Base-by-base conservation (phyloP, 2,888 invertebrate species). In the Diaperis boleti region DNA sequence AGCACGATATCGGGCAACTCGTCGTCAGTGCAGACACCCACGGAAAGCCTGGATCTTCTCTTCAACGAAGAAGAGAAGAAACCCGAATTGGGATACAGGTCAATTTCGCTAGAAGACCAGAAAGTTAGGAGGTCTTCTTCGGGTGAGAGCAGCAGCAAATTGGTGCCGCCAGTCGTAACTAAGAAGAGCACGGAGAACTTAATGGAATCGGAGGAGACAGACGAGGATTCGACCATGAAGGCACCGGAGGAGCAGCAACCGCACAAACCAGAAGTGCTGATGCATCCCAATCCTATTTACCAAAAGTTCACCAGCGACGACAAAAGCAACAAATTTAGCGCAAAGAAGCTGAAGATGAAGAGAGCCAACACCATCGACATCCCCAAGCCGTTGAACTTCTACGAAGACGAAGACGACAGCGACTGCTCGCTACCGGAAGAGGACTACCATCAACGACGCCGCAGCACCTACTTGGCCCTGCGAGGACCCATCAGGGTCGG, bases 281-380 rank as follows among this genome's bases (percentile, higher is more conserved):
- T 79, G 61, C 74, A 77, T 64, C 74, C 65, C n/a, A 80, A 79
- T 70, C 79, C 78, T 1, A 72, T 79, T 52, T 79, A 80, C 56
- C 61, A 45, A 54, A 17, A 10, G 44, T 5, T 56, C 62, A 0
- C 54, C 10, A 45, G 72, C 11, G 74, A 73, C 10, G 75, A 77
- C 20, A 77, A 73, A 66, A 73, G 80, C 0, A 82, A 79, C 68
- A 77, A 85, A 62, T 88, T 86, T 69, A 83, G 83, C 47, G 66
- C 72, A 1, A 90, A 90, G 71, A 92, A 91, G 75, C 83, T 89
- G 15, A 88, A 90, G 72, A 92, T 94, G 89, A 94, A 94, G 80
- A 86, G 94, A 10, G 94, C 94, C 2, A 95, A 95, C 72, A 95
- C 95, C 1, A 92, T 94, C 66, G 94, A 94, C 76, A 93, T 94